These are phyloP conservation scores for Conus canariensis DNA, from an alignment of 2,888 invertebrate species.

Conservation along the genomic window DNA sequence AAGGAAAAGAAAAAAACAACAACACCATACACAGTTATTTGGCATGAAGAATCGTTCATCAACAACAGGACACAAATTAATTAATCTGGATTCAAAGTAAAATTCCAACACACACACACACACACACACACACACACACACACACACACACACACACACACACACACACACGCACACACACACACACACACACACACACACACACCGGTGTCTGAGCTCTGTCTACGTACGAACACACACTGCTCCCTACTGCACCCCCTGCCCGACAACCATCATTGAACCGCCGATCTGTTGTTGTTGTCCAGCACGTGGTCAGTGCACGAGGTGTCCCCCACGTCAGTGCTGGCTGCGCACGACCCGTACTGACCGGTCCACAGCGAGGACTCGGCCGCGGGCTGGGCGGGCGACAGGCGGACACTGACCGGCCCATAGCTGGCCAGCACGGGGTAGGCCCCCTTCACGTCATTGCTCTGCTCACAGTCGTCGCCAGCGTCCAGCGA, in stretches of 20 bases:
- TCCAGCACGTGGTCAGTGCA: not conserved
- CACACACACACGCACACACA: conserved; percentile 3
- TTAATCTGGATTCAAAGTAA: no score
- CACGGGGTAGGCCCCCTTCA: not conserved
- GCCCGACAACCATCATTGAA: not conserved
- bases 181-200: conserved; percentile 10
- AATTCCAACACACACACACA: not conserved
- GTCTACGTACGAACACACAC: not conserved
- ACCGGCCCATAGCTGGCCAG: not conserved
- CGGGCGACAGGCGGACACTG: conserved; percentile 5
- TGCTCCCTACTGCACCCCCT: not conserved
- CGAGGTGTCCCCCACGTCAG: not conserved
- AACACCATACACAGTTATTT: not conserved
- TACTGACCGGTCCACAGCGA: not conserved
- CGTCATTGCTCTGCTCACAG: not conserved
- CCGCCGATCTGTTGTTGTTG: not conserved
- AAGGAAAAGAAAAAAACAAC: not conserved
- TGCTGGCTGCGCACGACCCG: not conserved
- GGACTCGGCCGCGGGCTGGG: not conserved
- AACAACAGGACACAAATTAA: no score
- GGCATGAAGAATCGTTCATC: no score
- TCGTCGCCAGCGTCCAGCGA: not conserved
- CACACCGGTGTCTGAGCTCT: not conserved
- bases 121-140: not conserved
- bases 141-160: not conserved